Conservation (phyloP, 2,888 invertebrate species). For the Oxycera nigricornis region DNA sequence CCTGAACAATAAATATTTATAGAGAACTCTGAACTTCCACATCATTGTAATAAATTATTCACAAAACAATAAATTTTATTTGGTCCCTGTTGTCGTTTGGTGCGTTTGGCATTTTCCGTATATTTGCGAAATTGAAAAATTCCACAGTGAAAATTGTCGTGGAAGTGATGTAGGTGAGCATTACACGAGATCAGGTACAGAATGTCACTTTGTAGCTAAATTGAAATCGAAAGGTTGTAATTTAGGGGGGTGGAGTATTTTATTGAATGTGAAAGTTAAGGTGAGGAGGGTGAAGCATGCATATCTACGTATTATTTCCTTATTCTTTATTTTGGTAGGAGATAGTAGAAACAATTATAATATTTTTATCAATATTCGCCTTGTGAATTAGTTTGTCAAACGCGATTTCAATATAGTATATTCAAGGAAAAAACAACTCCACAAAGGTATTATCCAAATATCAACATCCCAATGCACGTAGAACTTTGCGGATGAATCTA, state of each 20-base stretch:
- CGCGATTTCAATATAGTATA: no score
- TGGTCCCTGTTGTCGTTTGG: constrained; percentile 7
- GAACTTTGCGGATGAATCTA: constrained; percentile 44
- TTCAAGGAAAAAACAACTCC: no score
- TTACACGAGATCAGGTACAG: neutral
- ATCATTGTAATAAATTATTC: constrained; percentile 37
- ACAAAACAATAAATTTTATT: constrained; percentile 37
- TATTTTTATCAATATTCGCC: no score
- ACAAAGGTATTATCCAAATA: no score
- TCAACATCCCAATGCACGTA: neutral
- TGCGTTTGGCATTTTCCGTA: constrained; percentile 1
- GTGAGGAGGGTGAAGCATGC: neutral
- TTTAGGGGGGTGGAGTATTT: neutral
- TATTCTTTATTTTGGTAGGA: no score
- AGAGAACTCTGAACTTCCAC: neutral
- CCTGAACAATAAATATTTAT: constrained; percentile 36
- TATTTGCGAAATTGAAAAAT: constrained; percentile 31
- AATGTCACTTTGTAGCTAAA: neutral
- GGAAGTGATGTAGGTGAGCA: neutral
- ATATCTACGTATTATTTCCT: neutral
- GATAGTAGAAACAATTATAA: no score
- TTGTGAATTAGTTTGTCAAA: no score
- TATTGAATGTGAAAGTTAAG: neutral
- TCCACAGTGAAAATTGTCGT: constrained; percentile 30
- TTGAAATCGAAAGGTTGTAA: neutral